These are phyloP conservation scores for Steromphala cineraria DNA, from an alignment of 2,888 invertebrate species.

Conservation along the genomic window DNA sequence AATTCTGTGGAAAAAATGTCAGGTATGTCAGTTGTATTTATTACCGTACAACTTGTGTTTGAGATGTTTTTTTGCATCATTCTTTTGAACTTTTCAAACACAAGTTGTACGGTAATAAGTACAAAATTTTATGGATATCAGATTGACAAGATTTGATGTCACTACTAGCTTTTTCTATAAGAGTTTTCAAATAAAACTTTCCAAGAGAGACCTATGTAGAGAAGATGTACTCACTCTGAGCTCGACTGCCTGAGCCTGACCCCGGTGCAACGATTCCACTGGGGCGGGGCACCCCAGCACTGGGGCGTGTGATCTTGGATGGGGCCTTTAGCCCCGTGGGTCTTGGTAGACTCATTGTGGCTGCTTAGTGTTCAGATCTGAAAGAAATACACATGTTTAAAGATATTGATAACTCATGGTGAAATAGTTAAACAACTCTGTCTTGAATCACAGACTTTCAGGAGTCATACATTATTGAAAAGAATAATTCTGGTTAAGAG, in stretches of 20 bases:
- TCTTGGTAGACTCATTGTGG: slow-evolving; percentile 62
- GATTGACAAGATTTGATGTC: neutral
- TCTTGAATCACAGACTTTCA: too few relatives aligned
- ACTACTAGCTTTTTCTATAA: neutral
- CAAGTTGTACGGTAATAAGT: too few relatives aligned
- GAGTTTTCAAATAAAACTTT: neutral
- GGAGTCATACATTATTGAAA: too few relatives aligned
- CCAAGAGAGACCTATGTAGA: neutral
- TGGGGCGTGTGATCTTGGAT: slow-evolving; percentile 60
- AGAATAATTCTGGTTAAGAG: too few relatives aligned
- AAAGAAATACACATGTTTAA: neutral
- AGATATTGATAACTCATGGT: too few relatives aligned
- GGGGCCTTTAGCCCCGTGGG: slow-evolving; percentile 69
- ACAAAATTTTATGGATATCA: neutral
- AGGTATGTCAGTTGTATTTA: too few relatives aligned
- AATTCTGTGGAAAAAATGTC: too few relatives aligned
- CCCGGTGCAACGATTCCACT: slow-evolving; percentile 57
- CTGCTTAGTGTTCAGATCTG: neutral
- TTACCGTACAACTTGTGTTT: too few relatives aligned
- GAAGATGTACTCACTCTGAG: neutral
- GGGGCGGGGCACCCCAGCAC: slow-evolving; percentile 47
- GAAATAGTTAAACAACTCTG: too few relatives aligned
- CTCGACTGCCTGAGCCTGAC: slow-evolving; percentile 1
- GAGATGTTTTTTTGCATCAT: too few relatives aligned
- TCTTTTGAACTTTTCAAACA: too few relatives aligned